These are phyloP conservation scores for Ormia ochracea DNA, from an alignment of 2,888 invertebrate genomes.

Conservation along the genomic window DNA sequence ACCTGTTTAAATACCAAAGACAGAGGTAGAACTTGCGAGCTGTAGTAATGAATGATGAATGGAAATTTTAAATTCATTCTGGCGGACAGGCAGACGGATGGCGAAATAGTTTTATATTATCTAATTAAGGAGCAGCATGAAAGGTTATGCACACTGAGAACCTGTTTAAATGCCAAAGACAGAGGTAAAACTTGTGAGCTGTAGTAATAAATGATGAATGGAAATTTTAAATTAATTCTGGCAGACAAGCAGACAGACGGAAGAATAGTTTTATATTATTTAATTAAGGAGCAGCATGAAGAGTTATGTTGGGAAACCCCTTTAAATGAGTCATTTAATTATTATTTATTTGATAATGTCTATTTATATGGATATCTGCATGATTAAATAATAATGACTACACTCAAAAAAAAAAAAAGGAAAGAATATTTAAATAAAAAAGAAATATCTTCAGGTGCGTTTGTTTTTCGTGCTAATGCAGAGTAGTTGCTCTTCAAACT, in stretches of 20 bases:
- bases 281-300: not conserved
- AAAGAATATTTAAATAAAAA: too few relatives aligned
- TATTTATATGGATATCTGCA: too few relatives aligned
- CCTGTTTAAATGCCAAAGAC: constrained; percentile 45
- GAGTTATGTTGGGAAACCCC: not conserved
- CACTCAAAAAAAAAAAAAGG: constrained; percentile 14
- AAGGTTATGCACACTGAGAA: constrained; percentile 24
- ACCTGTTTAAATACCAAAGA: constrained; percentile 48
- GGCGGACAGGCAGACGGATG: too few relatives aligned
- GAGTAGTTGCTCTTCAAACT: too few relatives aligned
- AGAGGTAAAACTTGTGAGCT: too few relatives aligned
- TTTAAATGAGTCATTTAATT: too few relatives aligned
- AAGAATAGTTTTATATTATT: not conserved
- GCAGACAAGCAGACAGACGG: too few relatives aligned
- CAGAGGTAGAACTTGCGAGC: too few relatives aligned
- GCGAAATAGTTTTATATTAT: not conserved
- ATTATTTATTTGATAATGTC: too few relatives aligned
- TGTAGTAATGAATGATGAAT: constrained; percentile 13
- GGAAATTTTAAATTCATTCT: constrained; percentile 44
- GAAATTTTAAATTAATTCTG: constrained; percentile 42
- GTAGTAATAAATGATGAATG: constrained; percentile 22
- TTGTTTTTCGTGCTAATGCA: too few relatives aligned
- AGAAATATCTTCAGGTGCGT: too few relatives aligned
- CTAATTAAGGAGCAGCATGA: not conserved
- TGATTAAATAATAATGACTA: too few relatives aligned